A percentile compares a stretch with the other conserved stretches of the same genome.
These are phyloP conservation scores for Sternarchorhynchus goeldii DNA, from an alignment of 2,797 vertebrate genomes.

Conservation along the genomic window DNA sequence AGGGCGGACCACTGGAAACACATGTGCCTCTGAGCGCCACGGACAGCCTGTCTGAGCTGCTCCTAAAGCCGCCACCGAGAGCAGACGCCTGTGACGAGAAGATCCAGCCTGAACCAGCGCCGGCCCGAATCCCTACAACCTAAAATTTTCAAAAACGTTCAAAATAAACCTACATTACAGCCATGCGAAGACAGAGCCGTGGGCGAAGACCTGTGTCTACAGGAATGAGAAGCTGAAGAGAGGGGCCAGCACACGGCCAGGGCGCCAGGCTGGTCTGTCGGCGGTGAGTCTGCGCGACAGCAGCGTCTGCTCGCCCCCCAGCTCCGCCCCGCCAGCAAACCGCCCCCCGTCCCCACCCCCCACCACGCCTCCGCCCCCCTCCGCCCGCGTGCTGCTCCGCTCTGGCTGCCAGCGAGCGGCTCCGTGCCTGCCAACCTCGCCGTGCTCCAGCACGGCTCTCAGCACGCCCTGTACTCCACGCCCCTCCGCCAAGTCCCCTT, in stretches of 20 bases:
- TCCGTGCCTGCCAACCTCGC: constrained; percentile 25
- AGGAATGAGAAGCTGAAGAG: background rate
- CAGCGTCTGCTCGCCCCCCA: background rate
- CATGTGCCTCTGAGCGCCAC: background rate
- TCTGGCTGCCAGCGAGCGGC: constrained; percentile 31
- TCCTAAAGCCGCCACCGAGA: no score
- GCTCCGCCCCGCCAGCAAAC: no score
- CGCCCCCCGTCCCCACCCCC: background rate
- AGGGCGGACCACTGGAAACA: background rate
- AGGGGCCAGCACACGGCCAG: background rate
- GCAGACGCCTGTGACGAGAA: no score
- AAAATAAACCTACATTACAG: no score
- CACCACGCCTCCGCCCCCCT: background rate
- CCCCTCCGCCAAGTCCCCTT: constrained; percentile 55
- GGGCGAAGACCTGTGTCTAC: no score
- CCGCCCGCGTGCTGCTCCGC: background rate
- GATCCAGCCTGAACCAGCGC: no score
- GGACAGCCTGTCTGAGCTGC: no score
- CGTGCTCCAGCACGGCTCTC: constrained; percentile 36
- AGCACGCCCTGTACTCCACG: constrained; percentile 26
- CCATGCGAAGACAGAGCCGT: no score
- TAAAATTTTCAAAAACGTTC: no score
- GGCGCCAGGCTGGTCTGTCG: background rate
- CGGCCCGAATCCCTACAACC: no score
- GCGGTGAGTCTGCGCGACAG: background rate